Evolutionary conservation across 2,888 invertebrate species (phyloP).

Genomic region (Rhabditophanes sp.): DNA sequence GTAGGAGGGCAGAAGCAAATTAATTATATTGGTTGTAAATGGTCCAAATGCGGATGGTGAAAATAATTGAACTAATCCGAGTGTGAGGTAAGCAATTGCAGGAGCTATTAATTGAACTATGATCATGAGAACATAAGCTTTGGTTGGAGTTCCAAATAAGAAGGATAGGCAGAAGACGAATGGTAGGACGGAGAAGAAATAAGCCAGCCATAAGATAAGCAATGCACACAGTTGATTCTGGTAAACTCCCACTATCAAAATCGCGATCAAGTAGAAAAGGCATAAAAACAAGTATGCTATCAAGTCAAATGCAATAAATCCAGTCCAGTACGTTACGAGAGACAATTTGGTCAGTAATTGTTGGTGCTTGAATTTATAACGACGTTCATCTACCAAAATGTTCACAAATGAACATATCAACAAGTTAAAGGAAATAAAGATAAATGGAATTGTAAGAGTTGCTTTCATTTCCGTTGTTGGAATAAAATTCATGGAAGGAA

Average conservation of each 20-base stretch:
- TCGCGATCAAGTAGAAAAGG: too few relatives aligned
- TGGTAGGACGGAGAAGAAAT: constrained; percentile 27
- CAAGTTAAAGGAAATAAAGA: constrained; percentile 23
- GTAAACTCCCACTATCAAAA: too few relatives aligned
- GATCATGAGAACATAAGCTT: constrained; percentile 17
- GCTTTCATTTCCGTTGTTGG: too few relatives aligned
- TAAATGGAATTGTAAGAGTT: constrained; percentile 10
- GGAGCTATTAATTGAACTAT: constrained; percentile 5
- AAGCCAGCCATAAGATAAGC: constrained; percentile 28
- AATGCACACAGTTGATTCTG: too few relatives aligned
- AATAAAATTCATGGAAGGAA: too few relatives aligned
- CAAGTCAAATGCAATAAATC: background rate
- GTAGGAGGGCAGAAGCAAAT: constrained; percentile 10
- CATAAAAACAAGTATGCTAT: constrained; percentile 13
- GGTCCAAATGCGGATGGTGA: constrained; percentile 4
- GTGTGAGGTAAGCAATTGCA: constrained; percentile 4
- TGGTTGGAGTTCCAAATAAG: constrained; percentile 21
- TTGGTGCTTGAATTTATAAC: constrained; percentile 27
- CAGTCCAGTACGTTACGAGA: constrained; percentile 25
- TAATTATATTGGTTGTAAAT: constrained; percentile 7
- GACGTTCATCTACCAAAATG: constrained; percentile 29
- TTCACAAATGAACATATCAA: constrained; percentile 29
- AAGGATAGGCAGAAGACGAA: constrained; percentile 32
- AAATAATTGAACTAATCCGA: constrained; percentile 5
- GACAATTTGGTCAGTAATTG: constrained; percentile 34